Base-by-base conservation (phyloP, 2,113 vertebrate genomes). In the Thinocorus orbignyianus region DNA sequence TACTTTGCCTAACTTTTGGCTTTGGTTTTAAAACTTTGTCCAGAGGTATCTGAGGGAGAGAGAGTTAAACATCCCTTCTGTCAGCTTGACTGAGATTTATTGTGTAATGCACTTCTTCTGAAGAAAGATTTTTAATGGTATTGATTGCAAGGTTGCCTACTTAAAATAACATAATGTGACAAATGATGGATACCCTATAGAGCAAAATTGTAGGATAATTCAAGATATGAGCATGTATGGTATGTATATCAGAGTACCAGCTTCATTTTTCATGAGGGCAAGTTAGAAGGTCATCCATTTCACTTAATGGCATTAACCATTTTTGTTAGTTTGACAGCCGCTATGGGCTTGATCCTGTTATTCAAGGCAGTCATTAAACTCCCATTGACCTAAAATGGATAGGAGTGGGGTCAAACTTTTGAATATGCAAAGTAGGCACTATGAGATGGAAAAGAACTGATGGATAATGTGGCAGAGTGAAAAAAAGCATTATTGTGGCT, bases 111-210 rank as follows among this genome's bases (percentile, higher is more conserved):
- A 95, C 49, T 88, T 90, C 74, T 64, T 94, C 76, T 41, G 46
- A 83, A 95, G 81, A 91, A 93, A 90, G 93, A 83, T 88, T 68
- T 90, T 96, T 94, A 95, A 91, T n/a, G 44, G 51, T 95, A 96
- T 92, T 96, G 92, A 96, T 93, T 95, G 83, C 77, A 92, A 96
- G 84, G 81, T 77, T 95, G 76, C 73, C 86, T 91, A 89, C 83
- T 95, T 95, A 97, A 93, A 95, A 89, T 93, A 94, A 37, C 12
- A 4, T 96, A 97, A 96, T 88, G 86, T 93, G 94, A 95, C 95
- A 97, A 83, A 76, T 94, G 92, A 97, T 90, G 61, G 86, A 94
- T 92, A 61, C 65, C 76, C 76, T 57, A 78, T 1, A 70, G 74
- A 86, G 33, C 25, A 72, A 88, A 96, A 96, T 46, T 86, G 78